Evolutionary conservation across 37 sponge, comb jelly and placozoan species (phyloP), one percentile per base, ranked within the genome.

Genomic region (Chondrilla cf. caribensis): DNA sequence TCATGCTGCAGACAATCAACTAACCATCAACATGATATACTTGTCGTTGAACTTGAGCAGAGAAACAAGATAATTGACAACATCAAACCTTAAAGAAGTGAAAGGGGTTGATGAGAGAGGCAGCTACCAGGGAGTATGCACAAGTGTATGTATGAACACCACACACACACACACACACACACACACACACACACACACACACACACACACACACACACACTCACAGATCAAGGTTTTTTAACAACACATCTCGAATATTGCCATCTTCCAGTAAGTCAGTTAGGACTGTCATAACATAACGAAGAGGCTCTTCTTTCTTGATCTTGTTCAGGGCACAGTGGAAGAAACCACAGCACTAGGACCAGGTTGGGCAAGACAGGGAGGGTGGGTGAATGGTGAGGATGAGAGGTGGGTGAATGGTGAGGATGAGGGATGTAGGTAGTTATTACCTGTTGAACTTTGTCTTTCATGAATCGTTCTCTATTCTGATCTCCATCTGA

Each of bases 151-250:
- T 15, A 26, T 38, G 17, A 33, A 38, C 73, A 38, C 73, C 29
- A 26, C 64, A 62, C 64, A 62, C 64, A 62, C 64, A 62, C 64
- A 62, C 64, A 62, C 64, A 62, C 64, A 62, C 64, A 62, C 64
- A 62, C 64, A 62, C 64, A 62, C 64, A 62, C 64, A 22, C 64
- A 62, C 64, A 62, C 64, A 62, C 64, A 62, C 64, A 62, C 64
- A 62, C 64, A 62, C 64, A 62, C 64, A 62, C 64, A 62, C 64
- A 62, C 64, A 62, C 64, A 62, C 64, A 62, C 68, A 73, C 76
- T 36, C 76, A 73, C 76, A 73, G 0, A 21, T 73, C 76, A 31
- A 73, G 41, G n/a, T 39, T 25, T 14, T 37, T 9, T 0, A 73
- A 25, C n/a, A 73, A 22, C 2, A 21, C n/a, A 9, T 37, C 41